A percentile compares a stretch with the other conserved stretches of the same genome.
These are phyloP conservation scores for Euclidia mi DNA, from an alignment of 2,888 invertebrate genomes.

Conservation along the genomic window DNA sequence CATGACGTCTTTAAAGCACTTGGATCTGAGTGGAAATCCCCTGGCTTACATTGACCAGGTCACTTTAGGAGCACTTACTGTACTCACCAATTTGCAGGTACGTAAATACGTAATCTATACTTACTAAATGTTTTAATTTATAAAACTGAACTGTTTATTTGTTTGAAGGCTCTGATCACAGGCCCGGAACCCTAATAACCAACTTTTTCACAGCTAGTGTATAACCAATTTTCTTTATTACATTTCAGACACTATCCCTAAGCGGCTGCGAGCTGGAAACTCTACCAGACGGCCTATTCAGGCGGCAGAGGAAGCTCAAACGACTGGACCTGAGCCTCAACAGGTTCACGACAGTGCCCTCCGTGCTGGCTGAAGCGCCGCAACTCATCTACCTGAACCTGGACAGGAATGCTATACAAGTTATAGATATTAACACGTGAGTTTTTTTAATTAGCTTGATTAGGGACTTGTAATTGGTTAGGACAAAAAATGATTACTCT, in stretches of 20 bases:
- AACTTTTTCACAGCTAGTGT: too few relatives aligned
- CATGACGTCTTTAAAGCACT: slow-evolving; percentile 88
- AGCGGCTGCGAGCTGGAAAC: slow-evolving; percentile 90
- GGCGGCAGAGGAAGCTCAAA: slow-evolving; percentile 90
- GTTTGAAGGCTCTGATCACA: too few relatives aligned
- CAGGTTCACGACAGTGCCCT: slow-evolving; percentile 88
- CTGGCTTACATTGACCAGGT: slow-evolving; percentile 91
- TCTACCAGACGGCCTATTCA: slow-evolving; percentile 90
- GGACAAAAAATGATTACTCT: too few relatives aligned
- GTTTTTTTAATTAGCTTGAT: too few relatives aligned
- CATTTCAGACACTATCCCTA: slow-evolving; percentile 90
- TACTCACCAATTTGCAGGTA: slow-evolving; percentile 91
- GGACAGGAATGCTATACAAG: slow-evolving; percentile 91
- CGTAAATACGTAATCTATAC: too few relatives aligned
- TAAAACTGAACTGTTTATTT: too few relatives aligned
- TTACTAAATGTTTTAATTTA: too few relatives aligned
- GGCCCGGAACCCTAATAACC: too few relatives aligned
- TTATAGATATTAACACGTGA: slow-evolving; percentile 79
- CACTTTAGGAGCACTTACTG: slow-evolving; percentile 91
- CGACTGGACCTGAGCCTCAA: slow-evolving; percentile 92
- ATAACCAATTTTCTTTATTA: too few relatives aligned
- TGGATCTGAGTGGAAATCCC: slow-evolving; percentile 93
- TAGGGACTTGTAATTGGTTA: too few relatives aligned
- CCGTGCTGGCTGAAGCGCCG: slow-evolving; percentile 85
- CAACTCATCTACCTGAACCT: slow-evolving; percentile 90